Evolutionary conservation across 2,797 vertebrate species (phyloP), one percentile per base, ranked within the genome.

Genomic region (Gallinago stenura): DNA sequence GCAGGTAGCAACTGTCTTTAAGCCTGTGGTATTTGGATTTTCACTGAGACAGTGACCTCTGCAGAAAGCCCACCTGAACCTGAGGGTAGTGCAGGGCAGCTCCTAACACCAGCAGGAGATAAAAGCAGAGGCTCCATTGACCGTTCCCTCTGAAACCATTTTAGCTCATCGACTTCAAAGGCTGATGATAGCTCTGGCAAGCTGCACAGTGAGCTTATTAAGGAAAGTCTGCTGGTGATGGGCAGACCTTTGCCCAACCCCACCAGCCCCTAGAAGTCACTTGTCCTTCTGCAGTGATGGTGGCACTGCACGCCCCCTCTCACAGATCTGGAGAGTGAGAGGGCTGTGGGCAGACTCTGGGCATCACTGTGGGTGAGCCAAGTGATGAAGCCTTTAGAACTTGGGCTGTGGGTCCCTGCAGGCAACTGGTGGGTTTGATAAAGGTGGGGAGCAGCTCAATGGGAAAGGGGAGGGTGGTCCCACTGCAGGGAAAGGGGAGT

Each of bases 231-330:
- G 33, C 37, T 15, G 33, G 41, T 46, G 57, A 41, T 45, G n/a
- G 60, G 56, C 22, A 51, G 41, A 37, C 46, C n/a, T 81, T 66
- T 65, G 39, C 25, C 72, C 19, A 13, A 4, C 37, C 15, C 14
- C 9, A 3, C 26, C n/a, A 71, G 17, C 13, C 7, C 28, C 66
- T 69, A 48, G 60, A 84, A 68, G 45, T 41, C 50, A 41, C 25
- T 65, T 25, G 46, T 56, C n/a, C 62, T 81, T 87, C 46, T 48
- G 71, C 0, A 2, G 31, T 39, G 76, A 72, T 0, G 2, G 31
- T n/a, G 62, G 51, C 57, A 69, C 41, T 0, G 0, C 1, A 3
- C 1, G 6, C 6, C 21, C 16, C 18, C 24, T 53, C 24, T 77
- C 35, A n/a, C 24, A n/a, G 24, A 39, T 22, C 54, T 41, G 48